Percentiles rank a stretch among this genome's conserved stretches.
Conservation (phyloP, 2,797 vertebrate species). For the Zalophus californianus region DNA sequence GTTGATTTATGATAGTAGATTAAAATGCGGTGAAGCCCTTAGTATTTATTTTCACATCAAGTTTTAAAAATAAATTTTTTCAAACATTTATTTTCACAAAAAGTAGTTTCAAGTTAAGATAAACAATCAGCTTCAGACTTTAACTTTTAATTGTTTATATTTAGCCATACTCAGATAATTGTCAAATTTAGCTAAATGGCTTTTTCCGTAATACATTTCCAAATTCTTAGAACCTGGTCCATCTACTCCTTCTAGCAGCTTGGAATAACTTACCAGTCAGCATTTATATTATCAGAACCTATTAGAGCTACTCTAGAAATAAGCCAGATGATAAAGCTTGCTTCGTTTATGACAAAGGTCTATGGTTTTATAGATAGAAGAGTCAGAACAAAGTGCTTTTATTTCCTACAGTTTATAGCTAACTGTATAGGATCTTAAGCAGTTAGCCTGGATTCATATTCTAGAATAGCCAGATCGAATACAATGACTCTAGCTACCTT, state of each 20-base stretch:
- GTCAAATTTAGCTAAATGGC: slow-evolving; percentile 2
- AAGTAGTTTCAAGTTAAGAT: background rate
- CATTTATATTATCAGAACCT: slow-evolving; percentile 24
- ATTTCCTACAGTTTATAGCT: slow-evolving; percentile 26
- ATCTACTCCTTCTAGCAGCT: background rate
- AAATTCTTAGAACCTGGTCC: background rate
- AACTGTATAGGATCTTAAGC: background rate
- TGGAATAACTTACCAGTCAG: slow-evolving; percentile 21
- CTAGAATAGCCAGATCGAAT: background rate
- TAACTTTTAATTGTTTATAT: slow-evolving; percentile 33
- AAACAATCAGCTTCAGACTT: slow-evolving; percentile 38
- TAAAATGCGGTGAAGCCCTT: background rate
- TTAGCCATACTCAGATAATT: background rate
- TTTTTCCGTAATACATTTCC: background rate
- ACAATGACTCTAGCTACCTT: slow-evolving; percentile 27
- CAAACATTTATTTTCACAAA: slow-evolving; percentile 23
- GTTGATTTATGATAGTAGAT: background rate
- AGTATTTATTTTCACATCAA: slow-evolving; percentile 50
- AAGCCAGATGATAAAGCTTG: background rate
- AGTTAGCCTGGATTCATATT: background rate
- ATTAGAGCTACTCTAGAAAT: background rate
- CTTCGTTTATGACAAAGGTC: background rate
- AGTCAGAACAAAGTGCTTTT: background rate
- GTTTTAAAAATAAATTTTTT: slow-evolving; percentile 18
- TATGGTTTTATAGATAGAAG: background rate